phyloP scores from a whole-genome alignment of 2,113 vertebrate species.

The Mobula hypostoma region DNA sequence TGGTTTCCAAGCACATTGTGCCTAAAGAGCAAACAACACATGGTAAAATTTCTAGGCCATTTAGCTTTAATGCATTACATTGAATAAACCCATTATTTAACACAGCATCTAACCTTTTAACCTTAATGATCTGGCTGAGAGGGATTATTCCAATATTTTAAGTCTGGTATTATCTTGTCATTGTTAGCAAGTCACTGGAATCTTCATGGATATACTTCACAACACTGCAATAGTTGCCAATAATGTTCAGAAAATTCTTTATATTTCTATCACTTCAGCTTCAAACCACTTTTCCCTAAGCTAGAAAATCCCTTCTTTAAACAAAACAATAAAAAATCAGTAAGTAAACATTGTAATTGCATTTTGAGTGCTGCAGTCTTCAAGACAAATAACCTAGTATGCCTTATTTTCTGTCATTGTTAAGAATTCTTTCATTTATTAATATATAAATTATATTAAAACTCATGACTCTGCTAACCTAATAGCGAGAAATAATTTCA shows the following conservation, averaged over 20 bases:
- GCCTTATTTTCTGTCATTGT: neutral
- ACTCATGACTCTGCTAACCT: neutral
- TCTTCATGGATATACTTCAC: neutral
- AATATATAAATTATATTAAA: neutral
- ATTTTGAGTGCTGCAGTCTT: neutral
- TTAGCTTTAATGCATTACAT: neutral
- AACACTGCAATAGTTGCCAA: neutral
- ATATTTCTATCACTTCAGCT: neutral
- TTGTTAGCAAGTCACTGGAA: neutral
- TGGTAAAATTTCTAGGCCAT: too few relatives aligned
- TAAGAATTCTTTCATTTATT: neutral
- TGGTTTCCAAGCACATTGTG: too few relatives aligned
- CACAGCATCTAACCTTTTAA: constrained; percentile 4
- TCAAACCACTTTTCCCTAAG: neutral
- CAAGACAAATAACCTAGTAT: neutral
- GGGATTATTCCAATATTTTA: neutral
- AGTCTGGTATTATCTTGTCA: constrained; percentile 2
- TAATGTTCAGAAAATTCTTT: neutral
- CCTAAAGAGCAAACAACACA: too few relatives aligned
- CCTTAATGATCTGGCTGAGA: neutral
- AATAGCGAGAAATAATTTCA: neutral
- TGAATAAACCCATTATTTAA: neutral
- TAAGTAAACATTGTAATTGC: neutral
- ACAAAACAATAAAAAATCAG: neutral
- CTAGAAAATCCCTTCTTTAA: neutral